phyloP scores from a whole-genome alignment of 2,113 vertebrate species.

The Progne subis region DNA sequence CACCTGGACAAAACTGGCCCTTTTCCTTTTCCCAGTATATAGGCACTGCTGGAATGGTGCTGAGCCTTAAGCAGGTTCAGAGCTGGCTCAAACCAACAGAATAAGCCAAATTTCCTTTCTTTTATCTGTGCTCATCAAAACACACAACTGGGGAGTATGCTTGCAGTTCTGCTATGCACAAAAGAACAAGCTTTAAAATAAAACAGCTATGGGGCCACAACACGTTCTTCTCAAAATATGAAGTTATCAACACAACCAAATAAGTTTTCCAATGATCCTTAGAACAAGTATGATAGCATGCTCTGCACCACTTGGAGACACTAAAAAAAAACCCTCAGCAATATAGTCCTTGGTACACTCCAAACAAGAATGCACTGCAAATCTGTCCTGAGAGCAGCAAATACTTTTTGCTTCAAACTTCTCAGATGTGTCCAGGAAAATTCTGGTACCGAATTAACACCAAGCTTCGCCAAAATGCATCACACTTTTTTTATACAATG shows the following conservation, averaged over 20 bases:
- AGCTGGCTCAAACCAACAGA: background rate
- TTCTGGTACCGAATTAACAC: background rate
- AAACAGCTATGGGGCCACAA: background rate
- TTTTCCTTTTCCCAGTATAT: background rate
- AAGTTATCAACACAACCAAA: background rate
- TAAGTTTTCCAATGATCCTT: background rate
- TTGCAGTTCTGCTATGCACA: rapidly evolving
- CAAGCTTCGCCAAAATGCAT: background rate
- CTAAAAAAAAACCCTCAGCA: background rate
- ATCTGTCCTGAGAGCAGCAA: background rate
- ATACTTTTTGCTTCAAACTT: background rate
- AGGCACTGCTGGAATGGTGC: background rate
- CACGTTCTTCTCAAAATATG: background rate
- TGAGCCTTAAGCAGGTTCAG: background rate
- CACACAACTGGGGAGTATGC: background rate
- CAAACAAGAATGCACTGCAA: background rate
- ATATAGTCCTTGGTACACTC: background rate
- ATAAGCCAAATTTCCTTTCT: background rate
- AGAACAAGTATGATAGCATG: background rate
- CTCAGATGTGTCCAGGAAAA: background rate
- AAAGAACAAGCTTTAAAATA: background rate
- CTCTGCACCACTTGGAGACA: background rate
- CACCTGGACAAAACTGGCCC: background rate
- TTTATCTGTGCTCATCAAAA: background rate
- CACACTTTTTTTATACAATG: background rate